Evolutionary conservation across 2,797 vertebrate species (phyloP).

Genomic region (Acomys russatus): DNA sequence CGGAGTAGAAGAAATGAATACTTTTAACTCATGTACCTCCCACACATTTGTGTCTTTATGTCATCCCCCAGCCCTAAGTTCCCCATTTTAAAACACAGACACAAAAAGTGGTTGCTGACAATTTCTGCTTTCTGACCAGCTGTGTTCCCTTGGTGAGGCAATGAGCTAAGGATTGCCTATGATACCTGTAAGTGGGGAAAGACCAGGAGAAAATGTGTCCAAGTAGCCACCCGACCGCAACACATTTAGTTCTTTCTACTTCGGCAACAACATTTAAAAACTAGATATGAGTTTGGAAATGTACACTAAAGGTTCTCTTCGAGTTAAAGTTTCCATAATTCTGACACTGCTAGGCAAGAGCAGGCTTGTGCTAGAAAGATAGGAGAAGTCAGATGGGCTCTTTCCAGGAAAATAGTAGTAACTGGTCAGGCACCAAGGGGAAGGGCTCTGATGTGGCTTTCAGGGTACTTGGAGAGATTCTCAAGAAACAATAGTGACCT

Average conservation of each 20-base stretch:
- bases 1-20: not conserved
- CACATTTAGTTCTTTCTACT: not conserved
- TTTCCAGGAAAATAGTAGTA: not conserved
- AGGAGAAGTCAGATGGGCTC: not conserved
- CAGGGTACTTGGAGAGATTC: not conserved
- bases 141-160: not conserved
- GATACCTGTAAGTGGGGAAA: not conserved
- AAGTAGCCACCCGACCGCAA: not conserved
- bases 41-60: not conserved
- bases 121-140: slow-evolving; percentile 43
- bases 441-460: not conserved
- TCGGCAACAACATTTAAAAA: not conserved
- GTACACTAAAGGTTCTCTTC: not conserved
- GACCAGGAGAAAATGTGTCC: not conserved
- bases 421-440: not conserved
- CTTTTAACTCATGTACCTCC: not conserved
- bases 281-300: not conserved
- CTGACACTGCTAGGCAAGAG: not conserved
- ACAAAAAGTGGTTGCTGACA: not conserved
- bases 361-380: not conserved
- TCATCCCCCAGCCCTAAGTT: not conserved
- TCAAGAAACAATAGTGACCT: slow-evolving; percentile 15
- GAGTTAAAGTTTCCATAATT: not conserved
- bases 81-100: slow-evolving; percentile 28
- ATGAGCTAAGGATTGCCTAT: not conserved